Conservation (phyloP, 1,140 invertebrate species). For the Platyscapa corneri region DNA sequence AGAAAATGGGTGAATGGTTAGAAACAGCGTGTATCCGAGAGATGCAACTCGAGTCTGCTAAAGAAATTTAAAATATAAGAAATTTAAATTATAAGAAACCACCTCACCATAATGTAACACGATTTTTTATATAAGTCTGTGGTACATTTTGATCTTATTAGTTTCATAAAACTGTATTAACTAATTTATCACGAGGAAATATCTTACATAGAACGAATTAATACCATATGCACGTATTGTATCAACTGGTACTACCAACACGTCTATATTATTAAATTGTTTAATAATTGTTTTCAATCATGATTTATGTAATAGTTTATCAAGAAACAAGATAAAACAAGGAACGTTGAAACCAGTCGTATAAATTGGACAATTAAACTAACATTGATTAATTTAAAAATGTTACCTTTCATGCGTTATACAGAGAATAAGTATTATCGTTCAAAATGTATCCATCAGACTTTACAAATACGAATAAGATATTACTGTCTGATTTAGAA, state of each 20-base stretch:
- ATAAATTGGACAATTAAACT: background rate
- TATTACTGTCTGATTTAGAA: background rate
- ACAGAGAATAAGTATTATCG: background rate
- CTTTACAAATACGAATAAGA: background rate
- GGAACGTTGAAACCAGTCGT: background rate
- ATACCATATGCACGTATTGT: background rate
- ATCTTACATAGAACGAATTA: constrained; percentile 2
- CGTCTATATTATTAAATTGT: constrained; percentile 3
- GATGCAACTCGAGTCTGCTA: background rate
- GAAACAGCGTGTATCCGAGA: background rate
- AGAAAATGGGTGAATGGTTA: background rate
- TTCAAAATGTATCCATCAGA: background rate
- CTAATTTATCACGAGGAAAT: background rate
- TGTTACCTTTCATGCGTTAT: background rate
- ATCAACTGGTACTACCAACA: background rate
- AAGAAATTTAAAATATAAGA: background rate
- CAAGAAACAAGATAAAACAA: background rate
- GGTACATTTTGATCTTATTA: background rate
- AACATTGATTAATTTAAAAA: constrained; percentile 14
- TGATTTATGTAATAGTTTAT: constrained; percentile 9
- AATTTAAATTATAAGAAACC: background rate
- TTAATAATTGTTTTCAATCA: constrained; percentile 11
- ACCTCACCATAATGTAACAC: background rate
- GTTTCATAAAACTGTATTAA: constrained; percentile 20
- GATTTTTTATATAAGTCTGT: background rate